Base-by-base conservation (phyloP, 1,140 invertebrate species). In the Dendroctonus ponderosae region DNA sequence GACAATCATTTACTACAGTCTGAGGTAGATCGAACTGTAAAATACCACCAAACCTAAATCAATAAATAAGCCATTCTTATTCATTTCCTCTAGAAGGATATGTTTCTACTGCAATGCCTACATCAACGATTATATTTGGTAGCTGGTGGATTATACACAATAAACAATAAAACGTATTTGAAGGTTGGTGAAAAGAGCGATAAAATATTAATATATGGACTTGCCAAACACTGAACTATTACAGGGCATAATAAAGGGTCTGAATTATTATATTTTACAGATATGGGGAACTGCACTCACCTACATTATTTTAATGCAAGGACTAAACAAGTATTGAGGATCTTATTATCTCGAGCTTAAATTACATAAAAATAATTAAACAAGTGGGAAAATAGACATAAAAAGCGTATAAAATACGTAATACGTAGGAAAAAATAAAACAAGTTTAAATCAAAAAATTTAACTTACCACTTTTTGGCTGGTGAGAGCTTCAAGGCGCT, bases 101-200 rank as follows among this genome's bases (percentile, higher is more conserved):
- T 59, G 12, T 68, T 68, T 44, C 46, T 68, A 5, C 46, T 68
- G n/a, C 66, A 68, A 48, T 41, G 61, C 49, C 38, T 48, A 51
- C 66, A 68, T 39, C 61, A 68, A 51, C 14, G 53, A 5, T 7
- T 68, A 11, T 44, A 26, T 14, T 61, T 68, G 40, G 52, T 56
- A 38, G 66, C 61, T 6, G 53, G 62, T 38, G 48, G 61, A 48
- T 49, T 68, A 12, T 68, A 52, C 53, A 15, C 40, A 11, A 43
- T 68, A 49, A 57, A 68, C 43, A 68, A 68, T 52, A 56, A 63
- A 57, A 68, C 62, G 44, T 68, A 56, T 50, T 42, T 68, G 57
- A 44, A 59, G 48, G 66, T 68, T 46, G 8, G 58, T 54, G 46
- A 26, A 26, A 26, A 26, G 26, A 26, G 26, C 26, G 3, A 26